A percentile compares a stretch with the other conserved stretches of the same genome.
These are phyloP conservation scores for Ephestia elutella DNA, from an alignment of 1,140 invertebrate species.

Conservation along the genomic window DNA sequence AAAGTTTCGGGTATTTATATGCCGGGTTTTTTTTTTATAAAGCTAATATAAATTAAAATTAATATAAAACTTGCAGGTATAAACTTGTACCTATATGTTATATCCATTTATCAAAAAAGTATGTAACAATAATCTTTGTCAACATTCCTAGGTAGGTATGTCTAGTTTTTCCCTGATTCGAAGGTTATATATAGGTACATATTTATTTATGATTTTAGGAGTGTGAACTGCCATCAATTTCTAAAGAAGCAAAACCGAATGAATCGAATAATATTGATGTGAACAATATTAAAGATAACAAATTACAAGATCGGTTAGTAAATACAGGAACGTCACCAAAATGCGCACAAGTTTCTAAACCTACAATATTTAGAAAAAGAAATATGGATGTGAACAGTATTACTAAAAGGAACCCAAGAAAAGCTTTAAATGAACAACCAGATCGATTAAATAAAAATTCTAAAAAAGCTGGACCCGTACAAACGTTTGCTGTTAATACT, in stretches of 20 bases:
- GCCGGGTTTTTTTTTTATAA: too few species aligned
- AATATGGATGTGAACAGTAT: neutral
- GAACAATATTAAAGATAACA: neutral
- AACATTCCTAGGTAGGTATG: too few species aligned
- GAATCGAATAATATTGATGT: neutral
- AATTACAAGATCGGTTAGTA: neutral
- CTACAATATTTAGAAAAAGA: slow-evolving; percentile 7
- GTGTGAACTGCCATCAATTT: neutral
- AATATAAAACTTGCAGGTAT: too few species aligned
- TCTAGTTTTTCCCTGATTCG: too few species aligned
- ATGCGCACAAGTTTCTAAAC: neutral
- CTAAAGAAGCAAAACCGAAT: neutral
- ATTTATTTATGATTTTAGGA: neutral
- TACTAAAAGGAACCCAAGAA: slow-evolving; percentile 1
- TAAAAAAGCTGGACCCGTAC: slow-evolving; percentile 34
- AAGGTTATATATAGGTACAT: too few species aligned
- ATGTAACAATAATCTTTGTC: too few species aligned
- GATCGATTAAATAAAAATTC: slow-evolving; percentile 8
- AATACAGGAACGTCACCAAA: slow-evolving; percentile 1
- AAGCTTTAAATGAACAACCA: neutral
- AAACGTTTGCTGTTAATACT: slow-evolving; percentile 49
- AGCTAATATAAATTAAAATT: too few species aligned
- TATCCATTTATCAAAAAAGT: too few species aligned
- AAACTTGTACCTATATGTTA: too few species aligned
- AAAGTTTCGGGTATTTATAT: too few species aligned